Base-by-base conservation (phyloP, 2,113 vertebrate genomes). In the Ceyx cyanopectus region DNA sequence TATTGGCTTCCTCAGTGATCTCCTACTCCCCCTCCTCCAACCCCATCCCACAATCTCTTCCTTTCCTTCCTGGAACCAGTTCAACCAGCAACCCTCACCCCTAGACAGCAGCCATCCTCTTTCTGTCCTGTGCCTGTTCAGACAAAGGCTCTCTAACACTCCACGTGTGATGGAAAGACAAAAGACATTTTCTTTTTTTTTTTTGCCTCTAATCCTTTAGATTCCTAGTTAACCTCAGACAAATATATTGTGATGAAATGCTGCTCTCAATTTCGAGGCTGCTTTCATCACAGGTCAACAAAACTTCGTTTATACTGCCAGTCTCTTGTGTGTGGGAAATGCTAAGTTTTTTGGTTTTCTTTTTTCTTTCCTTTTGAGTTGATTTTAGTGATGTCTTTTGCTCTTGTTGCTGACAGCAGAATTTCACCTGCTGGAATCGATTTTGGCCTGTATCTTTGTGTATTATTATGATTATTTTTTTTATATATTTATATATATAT, bases 371-470 rank as follows among this genome's bases (percentile, higher is more conserved):
- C 85, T 94, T 96, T 96, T 92, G 81, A 89, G 91, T 93, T 96
- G 94, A 92, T 97, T 97, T 96, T 89, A 94, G 96, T 96, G 95
- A 96, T 97, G 97, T 98, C 97, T 97, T 97, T 97, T 98, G 97
- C 97, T 98, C 97, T 98, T 97, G 97, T 98, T 98, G 98, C 97
- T 96, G 97, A 97, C 96, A 98, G 97, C 97, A 98, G 98, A 98
- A 97, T 97, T 97, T 97, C 92, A 98, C 96, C 97, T 98, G 97
- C 97, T 97, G 97, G 91, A 97, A 97, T 97, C 95, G 96, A 80
- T 95, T 95, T 98, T 98, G 98, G 99, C 99, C 99, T 99, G 98
- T 99, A 99, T 99, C 99, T 99, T 97, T 99, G 99, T 99, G 99
- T 98, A 97, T 96, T 92, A 37, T 37, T 37, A 37, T 37, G 37